phyloP scores from a whole-genome alignment of 2,797 vertebrate species.

The Craterocephalus amniculus region DNA sequence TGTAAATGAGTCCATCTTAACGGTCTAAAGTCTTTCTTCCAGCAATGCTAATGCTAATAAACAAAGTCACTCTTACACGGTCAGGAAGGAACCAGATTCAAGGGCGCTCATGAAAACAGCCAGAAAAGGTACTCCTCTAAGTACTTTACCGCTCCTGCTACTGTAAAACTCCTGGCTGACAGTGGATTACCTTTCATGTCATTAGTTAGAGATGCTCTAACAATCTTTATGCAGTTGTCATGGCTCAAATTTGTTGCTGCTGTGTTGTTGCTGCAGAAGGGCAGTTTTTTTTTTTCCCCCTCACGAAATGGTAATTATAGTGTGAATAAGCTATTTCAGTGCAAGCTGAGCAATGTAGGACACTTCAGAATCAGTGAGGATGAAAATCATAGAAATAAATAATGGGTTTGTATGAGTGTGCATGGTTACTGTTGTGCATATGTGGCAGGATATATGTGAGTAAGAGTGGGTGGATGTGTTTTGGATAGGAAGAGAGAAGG shows the following conservation, averaged over 20 bases:
- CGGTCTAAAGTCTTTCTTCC: not conserved
- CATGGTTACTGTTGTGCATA: constrained; percentile 26
- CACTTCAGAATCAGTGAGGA: constrained; percentile 34
- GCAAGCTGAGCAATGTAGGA: constrained; percentile 41
- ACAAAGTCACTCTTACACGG: constrained; percentile 14
- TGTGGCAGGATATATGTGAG: constrained; percentile 31
- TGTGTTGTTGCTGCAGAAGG: constrained; percentile 26
- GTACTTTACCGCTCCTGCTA: constrained; percentile 19
- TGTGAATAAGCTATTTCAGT: constrained; percentile 49
- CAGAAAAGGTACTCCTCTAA: constrained; percentile 20
- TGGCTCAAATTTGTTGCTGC: constrained; percentile 38
- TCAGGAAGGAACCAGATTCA: constrained; percentile 11
- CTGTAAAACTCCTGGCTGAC: constrained; percentile 38
- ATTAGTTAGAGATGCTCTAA: constrained; percentile 48
- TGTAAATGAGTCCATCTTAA: not conserved
- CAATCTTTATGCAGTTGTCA: constrained; percentile 55
- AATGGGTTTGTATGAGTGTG: not conserved
- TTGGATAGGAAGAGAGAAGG: constrained; percentile 17
- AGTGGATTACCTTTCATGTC: constrained; percentile 55
- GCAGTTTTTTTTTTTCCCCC: constrained; percentile 15
- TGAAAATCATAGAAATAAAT: constrained; percentile 41
- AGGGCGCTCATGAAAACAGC: constrained; percentile 10
- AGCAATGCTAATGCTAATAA: constrained; percentile 15
- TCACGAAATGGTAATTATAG: constrained; percentile 56
- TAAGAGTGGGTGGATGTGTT: constrained; percentile 44